phyloP scores from a whole-genome alignment of 1,140 invertebrate species.

The Drosophila aff. region DNA sequence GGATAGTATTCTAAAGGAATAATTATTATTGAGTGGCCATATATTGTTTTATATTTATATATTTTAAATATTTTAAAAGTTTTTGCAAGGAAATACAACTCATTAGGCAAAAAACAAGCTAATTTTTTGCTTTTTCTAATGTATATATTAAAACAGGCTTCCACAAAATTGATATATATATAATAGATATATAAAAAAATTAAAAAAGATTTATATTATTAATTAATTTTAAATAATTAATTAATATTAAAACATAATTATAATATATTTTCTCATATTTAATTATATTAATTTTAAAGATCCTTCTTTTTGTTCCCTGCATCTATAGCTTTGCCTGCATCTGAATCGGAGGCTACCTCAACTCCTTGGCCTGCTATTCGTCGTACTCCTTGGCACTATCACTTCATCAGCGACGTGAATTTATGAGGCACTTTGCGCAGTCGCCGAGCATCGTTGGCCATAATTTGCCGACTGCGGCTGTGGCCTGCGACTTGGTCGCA shows the following conservation, averaged over 20 bases:
- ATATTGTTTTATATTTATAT: too few relatives aligned
- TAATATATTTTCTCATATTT: not conserved
- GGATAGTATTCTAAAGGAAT: too few relatives aligned
- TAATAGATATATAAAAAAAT: too few relatives aligned
- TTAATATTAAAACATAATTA: too few relatives aligned
- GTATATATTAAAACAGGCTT: not conserved
- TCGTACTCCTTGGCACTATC: conserved; percentile 61
- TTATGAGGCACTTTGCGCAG: conserved; percentile 81
- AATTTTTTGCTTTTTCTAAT: not conserved
- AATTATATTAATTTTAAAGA: not conserved
- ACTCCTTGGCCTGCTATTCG: conserved; percentile 32
- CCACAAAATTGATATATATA: not conserved
- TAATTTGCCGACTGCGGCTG: conserved; percentile 62
- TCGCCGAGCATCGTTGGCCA: conserved; percentile 78
- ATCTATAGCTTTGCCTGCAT: conserved; percentile 13
- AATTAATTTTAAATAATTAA: not conserved
- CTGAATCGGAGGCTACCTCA: conserved; percentile 27
- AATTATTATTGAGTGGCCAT: too few relatives aligned
- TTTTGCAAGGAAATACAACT: too few relatives aligned
- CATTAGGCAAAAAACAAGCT: not conserved
- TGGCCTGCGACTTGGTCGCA: conserved; percentile 39
- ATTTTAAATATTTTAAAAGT: too few relatives aligned
- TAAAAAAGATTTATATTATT: too few relatives aligned
- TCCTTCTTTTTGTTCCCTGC: not conserved
- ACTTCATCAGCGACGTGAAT: conserved; percentile 82